Percentiles rank a stretch among this genome's conserved stretches.
Evolutionary conservation across 2,888 invertebrate genomes (phyloP).

Genomic region (Cerastis rubricosa): DNA sequence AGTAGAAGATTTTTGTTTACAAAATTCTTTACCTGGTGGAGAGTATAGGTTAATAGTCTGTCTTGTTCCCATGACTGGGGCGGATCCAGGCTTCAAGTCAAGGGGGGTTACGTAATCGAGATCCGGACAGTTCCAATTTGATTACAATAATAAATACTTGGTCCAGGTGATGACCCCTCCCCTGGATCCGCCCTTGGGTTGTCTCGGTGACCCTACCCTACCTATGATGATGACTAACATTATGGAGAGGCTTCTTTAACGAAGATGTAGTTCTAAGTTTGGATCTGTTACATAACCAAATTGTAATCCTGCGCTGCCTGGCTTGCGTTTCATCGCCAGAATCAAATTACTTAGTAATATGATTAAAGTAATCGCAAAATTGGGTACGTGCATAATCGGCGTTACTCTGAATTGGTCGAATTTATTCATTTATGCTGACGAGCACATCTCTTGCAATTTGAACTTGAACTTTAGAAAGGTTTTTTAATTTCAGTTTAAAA

Average conservation of each 20-base stretch:
- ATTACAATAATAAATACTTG: too few relatives aligned
- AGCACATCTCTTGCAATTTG: slow-evolving; percentile 10
- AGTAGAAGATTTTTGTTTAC: too few relatives aligned
- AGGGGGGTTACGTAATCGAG: too few relatives aligned
- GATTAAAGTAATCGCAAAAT: not conserved
- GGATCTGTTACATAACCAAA: not conserved
- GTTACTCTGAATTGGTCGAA: not conserved
- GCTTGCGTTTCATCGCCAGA: not conserved
- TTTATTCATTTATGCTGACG: slow-evolving; percentile 14
- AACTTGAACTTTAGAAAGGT: slow-evolving; percentile 20
- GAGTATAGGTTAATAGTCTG: too few relatives aligned
- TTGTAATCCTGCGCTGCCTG: not conserved
- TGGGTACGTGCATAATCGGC: not conserved
- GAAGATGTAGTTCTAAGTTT: not conserved
- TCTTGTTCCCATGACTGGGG: too few relatives aligned
- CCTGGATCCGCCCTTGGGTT: not conserved
- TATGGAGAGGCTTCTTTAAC: not conserved
- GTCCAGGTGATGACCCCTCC: not conserved
- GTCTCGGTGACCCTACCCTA: not conserved
- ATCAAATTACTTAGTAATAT: not conserved
- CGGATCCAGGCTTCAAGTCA: too few relatives aligned
- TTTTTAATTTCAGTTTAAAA: slow-evolving; percentile 33
- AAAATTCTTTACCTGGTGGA: too few relatives aligned
- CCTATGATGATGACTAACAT: not conserved
- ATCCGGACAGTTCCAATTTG: too few relatives aligned